Base-by-base conservation (phyloP, 1,140 invertebrate species). In the Hyphantria cunea region DNA sequence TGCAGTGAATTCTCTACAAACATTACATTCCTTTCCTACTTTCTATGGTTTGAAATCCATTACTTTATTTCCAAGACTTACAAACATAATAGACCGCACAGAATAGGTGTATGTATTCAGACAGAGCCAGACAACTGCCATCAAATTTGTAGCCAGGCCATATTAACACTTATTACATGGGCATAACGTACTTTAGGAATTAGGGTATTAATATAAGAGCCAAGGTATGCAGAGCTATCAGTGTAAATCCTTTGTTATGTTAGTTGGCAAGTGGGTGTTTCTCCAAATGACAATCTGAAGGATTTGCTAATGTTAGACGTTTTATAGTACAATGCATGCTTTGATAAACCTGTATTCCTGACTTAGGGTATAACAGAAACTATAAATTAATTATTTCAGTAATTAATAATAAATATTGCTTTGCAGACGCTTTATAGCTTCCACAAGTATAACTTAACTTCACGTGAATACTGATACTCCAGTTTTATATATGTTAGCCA, bases 91-190 rank as follows among this genome's bases (percentile, higher is more conserved):
- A 63, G 13, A 44, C 45, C 41, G 9, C 15, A 32, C n/a, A 41
- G 51, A 66, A 65, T 53, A 68, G 68, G 64, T 75, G 72, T 65
- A 65, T 58, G 66, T 70, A 64, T 69, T 68, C 54, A 32, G 52
- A 59, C 56, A 63, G 62, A 45, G 68, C 54, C 55, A 68, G 63
- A 68, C 50, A 54, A 66, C 55, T 56, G 48, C 31, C 10, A 17
- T 17, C 33, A 54, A 47, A 45, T n/a, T n/a, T 48, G 25, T 17
- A n/a, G 42, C 7, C 45, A 12, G 8, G 42, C 42, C 8, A 37
- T 32, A 33, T 34, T 50, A 34, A 50, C 25, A 4, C n/a, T 50
- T 33, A 14, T 50, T 11, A 6, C 3, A 0, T 13, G 10, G 31
- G 12, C 25, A 50, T 50, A 50, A 13, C n/a, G 7, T 6, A 9